Evolutionary conservation across 2,888 invertebrate genomes (phyloP), one percentile per base, ranked within the genome.

Genomic region (Drosophila vallismaia): DNA sequence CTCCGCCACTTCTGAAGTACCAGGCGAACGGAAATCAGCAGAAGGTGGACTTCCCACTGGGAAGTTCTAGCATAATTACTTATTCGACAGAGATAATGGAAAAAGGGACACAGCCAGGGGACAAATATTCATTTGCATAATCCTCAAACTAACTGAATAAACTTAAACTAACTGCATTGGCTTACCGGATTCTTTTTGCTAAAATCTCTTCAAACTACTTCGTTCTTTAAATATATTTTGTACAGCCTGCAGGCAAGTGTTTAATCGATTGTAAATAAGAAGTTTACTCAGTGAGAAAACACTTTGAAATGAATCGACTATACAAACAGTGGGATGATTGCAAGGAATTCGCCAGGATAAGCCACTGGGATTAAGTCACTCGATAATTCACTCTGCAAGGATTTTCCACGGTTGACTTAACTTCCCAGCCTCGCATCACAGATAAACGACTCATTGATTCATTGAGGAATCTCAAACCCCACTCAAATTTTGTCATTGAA

Each of bases 11-110:
- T n/a, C n/a, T n/a, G n/a, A n/a, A n/a, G n/a, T n/a, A n/a, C n/a
- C n/a, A n/a, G n/a, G n/a, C n/a, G n/a, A n/a, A n/a, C n/a, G n/a
- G n/a, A n/a, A n/a, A n/a, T n/a, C n/a, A n/a, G n/a, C n/a, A n/a
- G n/a, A n/a, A n/a, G n/a, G n/a, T n/a, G n/a, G n/a, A n/a, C n/a
- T n/a, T n/a, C n/a, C n/a, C n/a, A n/a, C n/a, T n/a, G n/a, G n/a
- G n/a, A n/a, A n/a, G n/a, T n/a, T n/a, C 72, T 74, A 53, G 76
- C 69, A 74, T 84, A 81, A 86, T 80, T 78, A 84, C 71, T 76
- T 84, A 80, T 76, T 67, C 77, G 74, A 60, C 69, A 59, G 58
- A 69, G 69, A 75, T 77, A 83, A 80, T 74, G 54, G 73, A 71
- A 78, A 70, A 54, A 62, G 38, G 70, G 64, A 57, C 79, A 79